Conservation (phyloP, 2,113 vertebrate genomes). For the Ceuthmochares aereus region DNA sequence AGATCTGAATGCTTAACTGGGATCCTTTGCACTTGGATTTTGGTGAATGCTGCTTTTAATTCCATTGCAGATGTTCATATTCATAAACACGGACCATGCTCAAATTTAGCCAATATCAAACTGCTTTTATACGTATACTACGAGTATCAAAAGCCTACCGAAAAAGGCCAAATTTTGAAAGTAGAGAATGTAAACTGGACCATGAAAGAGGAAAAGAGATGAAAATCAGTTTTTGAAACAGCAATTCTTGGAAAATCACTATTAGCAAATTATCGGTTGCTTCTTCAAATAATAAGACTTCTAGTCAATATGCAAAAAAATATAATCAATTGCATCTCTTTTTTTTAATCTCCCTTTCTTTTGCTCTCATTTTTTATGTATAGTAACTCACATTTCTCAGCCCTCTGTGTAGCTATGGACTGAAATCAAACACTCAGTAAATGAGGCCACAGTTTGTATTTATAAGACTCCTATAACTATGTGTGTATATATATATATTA, state of each 20-base stretch:
- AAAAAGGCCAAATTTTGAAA: background rate
- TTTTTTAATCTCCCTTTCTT: constrained; percentile 60
- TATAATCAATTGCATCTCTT: constrained; percentile 39
- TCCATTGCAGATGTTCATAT: constrained; percentile 65
- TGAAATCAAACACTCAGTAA: constrained; percentile 60
- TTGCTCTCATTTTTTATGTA: constrained; percentile 47
- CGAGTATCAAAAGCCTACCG: background rate
- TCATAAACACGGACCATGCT: constrained; percentile 45
- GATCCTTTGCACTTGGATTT: constrained; percentile 56
- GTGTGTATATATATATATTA: constrained; percentile 46
- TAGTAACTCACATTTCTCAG: constrained; percentile 43
- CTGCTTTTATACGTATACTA: constrained; percentile 11
- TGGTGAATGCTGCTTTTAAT: constrained; percentile 63
- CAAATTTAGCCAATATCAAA: constrained; percentile 65
- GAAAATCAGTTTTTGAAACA: background rate
- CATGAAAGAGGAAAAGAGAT: background rate
- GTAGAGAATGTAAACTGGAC: constrained; percentile 11
- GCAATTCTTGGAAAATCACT: constrained; percentile 31
- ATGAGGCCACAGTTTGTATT: constrained; percentile 54
- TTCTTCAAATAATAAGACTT: constrained; percentile 45
- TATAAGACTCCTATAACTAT: constrained; percentile 58
- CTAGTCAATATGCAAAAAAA: constrained; percentile 46
- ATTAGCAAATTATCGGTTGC: constrained; percentile 52
- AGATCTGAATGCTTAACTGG: constrained; percentile 49
- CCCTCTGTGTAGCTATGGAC: constrained; percentile 31